phyloP scores from a whole-genome alignment of 2,888 invertebrate species.

The Apoderus coryli region DNA sequence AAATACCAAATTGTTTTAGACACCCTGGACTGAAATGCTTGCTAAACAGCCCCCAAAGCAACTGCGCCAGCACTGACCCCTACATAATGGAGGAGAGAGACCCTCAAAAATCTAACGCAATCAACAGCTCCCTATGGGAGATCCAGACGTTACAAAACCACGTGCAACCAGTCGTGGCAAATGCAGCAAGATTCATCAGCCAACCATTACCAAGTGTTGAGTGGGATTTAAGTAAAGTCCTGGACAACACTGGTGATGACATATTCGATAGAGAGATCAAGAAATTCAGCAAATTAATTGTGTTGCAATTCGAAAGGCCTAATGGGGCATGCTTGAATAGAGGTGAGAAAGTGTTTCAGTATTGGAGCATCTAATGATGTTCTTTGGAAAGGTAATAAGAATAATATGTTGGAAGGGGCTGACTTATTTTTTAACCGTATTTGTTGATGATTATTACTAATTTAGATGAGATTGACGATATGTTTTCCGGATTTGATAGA shows the following conservation, averaged over 20 bases:
- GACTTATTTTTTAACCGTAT: too few species aligned
- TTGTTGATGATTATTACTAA: too few species aligned
- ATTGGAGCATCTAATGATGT: conserved; percentile 45
- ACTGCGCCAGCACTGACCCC: conserved; percentile 53
- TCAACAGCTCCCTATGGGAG: conserved; percentile 90
- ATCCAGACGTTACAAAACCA: conserved; percentile 63
- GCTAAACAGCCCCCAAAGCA: conserved; percentile 38
- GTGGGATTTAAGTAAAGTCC: conserved; percentile 48
- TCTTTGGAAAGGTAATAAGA: too few species aligned
- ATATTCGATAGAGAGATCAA: conserved; percentile 66
- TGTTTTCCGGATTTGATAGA: too few species aligned
- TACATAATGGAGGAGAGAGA: conserved; percentile 71
- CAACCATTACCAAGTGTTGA: conserved; percentile 51
- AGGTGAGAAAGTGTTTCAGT: conserved; percentile 50
- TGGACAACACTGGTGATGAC: conserved; percentile 50
- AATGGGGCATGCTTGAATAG: conserved; percentile 40
- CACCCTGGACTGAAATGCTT: conserved; percentile 70
- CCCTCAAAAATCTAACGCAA: conserved; percentile 63
- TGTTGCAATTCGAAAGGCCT: conserved; percentile 62
- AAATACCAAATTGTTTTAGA: conserved; percentile 40
- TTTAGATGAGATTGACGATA: too few species aligned
- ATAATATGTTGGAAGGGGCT: too few species aligned
- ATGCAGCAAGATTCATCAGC: conserved; percentile 57
- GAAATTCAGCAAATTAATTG: conserved; percentile 58
- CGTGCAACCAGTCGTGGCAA: conserved; percentile 53